phyloP scores from a whole-genome alignment of 2,888 invertebrate species.

The Carpatolechia fugitivella region DNA sequence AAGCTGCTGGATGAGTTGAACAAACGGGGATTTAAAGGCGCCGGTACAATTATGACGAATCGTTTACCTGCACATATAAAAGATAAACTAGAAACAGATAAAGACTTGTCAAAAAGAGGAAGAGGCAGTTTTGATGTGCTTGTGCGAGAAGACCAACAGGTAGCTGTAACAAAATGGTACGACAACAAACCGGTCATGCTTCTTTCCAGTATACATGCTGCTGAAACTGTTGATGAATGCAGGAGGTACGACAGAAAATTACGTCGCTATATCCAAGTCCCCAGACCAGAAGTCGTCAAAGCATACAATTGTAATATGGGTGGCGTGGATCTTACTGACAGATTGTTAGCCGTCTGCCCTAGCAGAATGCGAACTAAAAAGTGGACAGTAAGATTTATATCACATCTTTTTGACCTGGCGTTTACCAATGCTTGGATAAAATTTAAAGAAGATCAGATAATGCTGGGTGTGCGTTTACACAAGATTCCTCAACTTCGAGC shows the following conservation, averaged over 20 bases:
- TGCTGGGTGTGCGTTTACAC: not conserved
- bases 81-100: not conserved
- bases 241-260: conserved; percentile 17
- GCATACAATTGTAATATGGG: conserved; percentile 24
- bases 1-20: conserved; percentile 9
- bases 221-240: conserved; percentile 19
- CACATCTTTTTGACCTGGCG: not conserved
- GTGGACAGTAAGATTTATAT: not conserved
- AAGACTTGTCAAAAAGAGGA: not conserved
- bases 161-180: conserved; percentile 22
- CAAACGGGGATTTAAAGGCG: conserved; percentile 7
- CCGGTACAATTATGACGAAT: conserved; percentile 15
- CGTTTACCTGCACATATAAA: not conserved
- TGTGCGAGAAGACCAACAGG: conserved; percentile 16
- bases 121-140: conserved; percentile 17
- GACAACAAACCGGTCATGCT: conserved; percentile 21
- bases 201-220: conserved; percentile 16
- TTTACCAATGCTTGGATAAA: not conserved
- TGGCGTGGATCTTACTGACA: conserved; percentile 22
- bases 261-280: conserved; percentile 12
- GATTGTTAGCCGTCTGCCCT: not conserved
- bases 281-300: conserved; percentile 19
- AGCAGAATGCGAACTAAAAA: not conserved
- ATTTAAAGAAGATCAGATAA: not conserved
- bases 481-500: not conserved